phyloP scores from a whole-genome alignment of 2,888 invertebrate species.

The Leucozona laternaria region DNA sequence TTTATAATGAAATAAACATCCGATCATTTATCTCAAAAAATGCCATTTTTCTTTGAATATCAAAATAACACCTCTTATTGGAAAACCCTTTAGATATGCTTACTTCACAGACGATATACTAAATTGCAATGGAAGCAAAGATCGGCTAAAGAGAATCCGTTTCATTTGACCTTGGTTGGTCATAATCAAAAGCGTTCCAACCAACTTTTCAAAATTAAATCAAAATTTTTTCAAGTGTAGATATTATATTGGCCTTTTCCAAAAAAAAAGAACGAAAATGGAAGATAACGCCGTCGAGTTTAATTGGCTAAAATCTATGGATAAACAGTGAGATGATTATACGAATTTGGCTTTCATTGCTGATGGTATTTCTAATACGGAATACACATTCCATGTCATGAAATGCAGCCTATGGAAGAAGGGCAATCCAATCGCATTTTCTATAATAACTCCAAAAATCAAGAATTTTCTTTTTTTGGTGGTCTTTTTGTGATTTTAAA shows the following conservation, averaged over 20 bases:
- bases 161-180: no score
- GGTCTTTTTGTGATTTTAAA: background rate
- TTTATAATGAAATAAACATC: no score
- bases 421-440: background rate
- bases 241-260: background rate
- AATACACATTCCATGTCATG: no score
- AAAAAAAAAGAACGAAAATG: background rate
- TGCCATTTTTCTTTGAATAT: no score
- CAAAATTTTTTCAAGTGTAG: background rate
- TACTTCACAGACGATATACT: no score
- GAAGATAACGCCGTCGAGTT: background rate
- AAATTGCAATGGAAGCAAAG: no score
- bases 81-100: no score
- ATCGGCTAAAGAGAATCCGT: no score
- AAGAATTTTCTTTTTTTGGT: background rate
- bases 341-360: conserved; percentile 2
- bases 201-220: no score
- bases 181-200: no score
- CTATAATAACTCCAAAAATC: background rate
- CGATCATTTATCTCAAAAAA: no score
- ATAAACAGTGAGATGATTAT: conserved; percentile 12
- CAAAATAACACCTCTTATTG: no score
- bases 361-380: background rate
- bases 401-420: background rate
- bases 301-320: background rate